Percentiles rank a stretch among this genome's conserved stretches.
These are phyloP conservation scores for Xiphophorus birchmanni DNA, from an alignment of 2,797 vertebrate genomes.

Conservation along the genomic window DNA sequence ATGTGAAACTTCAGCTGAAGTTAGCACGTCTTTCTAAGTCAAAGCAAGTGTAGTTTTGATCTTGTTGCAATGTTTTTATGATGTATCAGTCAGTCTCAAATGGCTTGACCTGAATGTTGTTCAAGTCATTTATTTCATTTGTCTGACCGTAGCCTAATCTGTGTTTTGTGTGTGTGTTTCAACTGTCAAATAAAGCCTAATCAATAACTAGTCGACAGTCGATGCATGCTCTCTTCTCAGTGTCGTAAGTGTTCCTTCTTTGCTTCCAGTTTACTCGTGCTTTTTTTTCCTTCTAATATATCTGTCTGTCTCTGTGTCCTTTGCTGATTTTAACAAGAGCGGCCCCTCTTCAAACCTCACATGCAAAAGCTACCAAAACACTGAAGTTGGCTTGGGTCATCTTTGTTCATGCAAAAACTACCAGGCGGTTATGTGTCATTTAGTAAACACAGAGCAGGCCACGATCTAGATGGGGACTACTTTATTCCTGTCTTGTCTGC, in stretches of 20 bases:
- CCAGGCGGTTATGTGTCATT: constrained; percentile 64
- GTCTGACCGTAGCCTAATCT: constrained; percentile 18
- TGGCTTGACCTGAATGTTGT: constrained; percentile 21
- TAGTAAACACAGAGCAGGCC: constrained; percentile 60
- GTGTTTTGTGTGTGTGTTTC: constrained; percentile 42
- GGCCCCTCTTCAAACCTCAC: constrained; percentile 75
- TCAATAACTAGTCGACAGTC: constrained; percentile 32
- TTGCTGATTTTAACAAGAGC: constrained; percentile 76
- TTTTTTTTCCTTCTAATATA: constrained; percentile 63
- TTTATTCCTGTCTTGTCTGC: constrained; percentile 88
- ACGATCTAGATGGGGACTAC: constrained; percentile 75
- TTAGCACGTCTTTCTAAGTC: constrained; percentile 4
- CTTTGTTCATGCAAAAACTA: constrained; percentile 82
- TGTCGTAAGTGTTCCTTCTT: constrained; percentile 73
- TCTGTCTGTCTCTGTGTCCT: constrained; percentile 72
- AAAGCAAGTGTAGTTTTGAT: constrained; percentile 4
- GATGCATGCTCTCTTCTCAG: constrained; percentile 76
- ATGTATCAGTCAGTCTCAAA: constrained; percentile 24
- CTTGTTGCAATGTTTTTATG: constrained; percentile 36
- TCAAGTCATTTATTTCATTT: constrained; percentile 11
- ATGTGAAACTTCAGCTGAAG: background rate
- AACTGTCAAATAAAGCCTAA: constrained; percentile 21
- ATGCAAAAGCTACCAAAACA: constrained; percentile 80
- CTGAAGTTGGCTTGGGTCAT: constrained; percentile 57
- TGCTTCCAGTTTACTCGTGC: constrained; percentile 70